Base-by-base conservation (phyloP, 2,113 vertebrate species). In the Perognathus longimembris region DNA sequence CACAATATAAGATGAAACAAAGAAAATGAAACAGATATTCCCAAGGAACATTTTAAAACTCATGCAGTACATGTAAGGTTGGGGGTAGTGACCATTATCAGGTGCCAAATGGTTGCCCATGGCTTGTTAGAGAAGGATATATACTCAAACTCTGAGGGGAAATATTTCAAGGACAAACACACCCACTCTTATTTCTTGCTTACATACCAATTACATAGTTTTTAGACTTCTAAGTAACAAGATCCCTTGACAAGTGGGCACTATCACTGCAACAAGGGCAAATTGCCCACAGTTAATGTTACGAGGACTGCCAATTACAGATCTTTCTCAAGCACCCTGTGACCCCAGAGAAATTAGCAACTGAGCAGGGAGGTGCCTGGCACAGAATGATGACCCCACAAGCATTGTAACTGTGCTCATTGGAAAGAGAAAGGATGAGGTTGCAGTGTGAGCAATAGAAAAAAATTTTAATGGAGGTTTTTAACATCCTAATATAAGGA, bases 341-440 rank as follows among this genome's bases (percentile, higher is more conserved):
- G 90, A 96, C 92, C 57, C 2, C 59, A 93, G 34, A 94, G 81
- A 91, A 95, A 95, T 90, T 88, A 95, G 90, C 85, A 90, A 45
- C 38, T 75, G 70, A 88, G 70, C 21, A 17, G 64, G 69, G 78
- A 91, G 57, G 77, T 75, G 4, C 36, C 54, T 82, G 69, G 70
- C 74, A 64, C 28, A 40, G 82, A 95, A 0, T 66, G 70, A 90
- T 88, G 81, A 93, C 59, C 73, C 88, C 50, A 42, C 5, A 5
- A 64, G 63, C 32, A 57, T 84, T 59, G 63, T 84, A 94, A 73
- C 67, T 59, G 36, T 18, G 24, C 32, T 24, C 10, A 21, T 2
- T 73, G 26, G 34, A 78, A 78, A 85, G 22, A 40, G 24, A 93
- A 80, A 89, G 42, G 42, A 69, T 75, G 50, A 88, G 50, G 50